Conservation (phyloP, 2,113 vertebrate genomes). For the Lutjanus erythropterus region DNA sequence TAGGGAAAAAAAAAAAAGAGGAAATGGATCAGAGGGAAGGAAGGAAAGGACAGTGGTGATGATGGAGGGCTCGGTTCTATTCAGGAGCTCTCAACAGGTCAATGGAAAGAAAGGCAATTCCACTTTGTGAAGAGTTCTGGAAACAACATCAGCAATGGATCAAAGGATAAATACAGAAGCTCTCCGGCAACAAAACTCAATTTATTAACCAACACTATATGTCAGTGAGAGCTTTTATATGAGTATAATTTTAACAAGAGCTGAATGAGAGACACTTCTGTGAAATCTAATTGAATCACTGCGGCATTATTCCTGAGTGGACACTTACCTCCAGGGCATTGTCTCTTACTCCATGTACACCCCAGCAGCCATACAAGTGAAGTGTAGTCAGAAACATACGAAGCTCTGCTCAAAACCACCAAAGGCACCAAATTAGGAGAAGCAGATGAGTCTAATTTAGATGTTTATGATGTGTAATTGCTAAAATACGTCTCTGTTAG, state of each 20-base stretch:
- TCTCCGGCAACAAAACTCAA: background rate
- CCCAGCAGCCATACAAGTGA: background rate
- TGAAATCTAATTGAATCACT: slow-evolving; percentile 5
- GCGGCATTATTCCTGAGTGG: background rate
- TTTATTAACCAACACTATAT: slow-evolving; percentile 8
- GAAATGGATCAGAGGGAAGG: slow-evolving; percentile 53
- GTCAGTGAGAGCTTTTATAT: background rate
- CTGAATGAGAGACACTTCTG: background rate
- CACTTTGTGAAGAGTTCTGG: slow-evolving; percentile 41
- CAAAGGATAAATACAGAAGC: slow-evolving; percentile 33
- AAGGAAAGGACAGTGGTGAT: slow-evolving; percentile 9
- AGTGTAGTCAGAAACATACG: background rate
- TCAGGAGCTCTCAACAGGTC: slow-evolving; percentile 62
- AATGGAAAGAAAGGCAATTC: slow-evolving; percentile 55
- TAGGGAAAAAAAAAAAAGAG: slow-evolving; percentile 12
- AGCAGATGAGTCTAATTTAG: slow-evolving; percentile 40
- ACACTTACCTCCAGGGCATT: background rate
- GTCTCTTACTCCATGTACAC: background rate
- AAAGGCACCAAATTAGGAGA: background rate
- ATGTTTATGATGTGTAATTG: slow-evolving; percentile 37
- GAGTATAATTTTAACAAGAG: background rate
- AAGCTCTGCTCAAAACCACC: background rate
- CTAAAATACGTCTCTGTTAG: background rate
- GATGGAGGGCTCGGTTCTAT: slow-evolving; percentile 37
- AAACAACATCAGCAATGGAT: slow-evolving; percentile 38